phyloP scores from a whole-genome alignment of 2,888 invertebrate genomes.

The Polymixis flavicincta region DNA sequence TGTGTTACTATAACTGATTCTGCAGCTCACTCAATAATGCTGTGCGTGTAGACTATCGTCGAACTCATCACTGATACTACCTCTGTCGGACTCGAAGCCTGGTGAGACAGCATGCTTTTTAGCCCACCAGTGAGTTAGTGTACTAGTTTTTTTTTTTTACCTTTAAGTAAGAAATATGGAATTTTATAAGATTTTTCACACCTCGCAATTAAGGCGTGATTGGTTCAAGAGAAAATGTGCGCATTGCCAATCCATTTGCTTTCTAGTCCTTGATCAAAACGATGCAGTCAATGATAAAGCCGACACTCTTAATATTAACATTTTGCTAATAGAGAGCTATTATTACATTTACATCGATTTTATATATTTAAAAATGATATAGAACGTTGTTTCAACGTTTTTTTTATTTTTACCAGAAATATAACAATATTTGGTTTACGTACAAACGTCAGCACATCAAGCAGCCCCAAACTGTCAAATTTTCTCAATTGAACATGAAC shows the following conservation, averaged over 20 bases:
- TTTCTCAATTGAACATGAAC: too few relatives aligned
- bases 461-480: too few relatives aligned
- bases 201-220: not conserved
- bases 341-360: constrained; percentile 21
- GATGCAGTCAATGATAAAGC: constrained; percentile 13
- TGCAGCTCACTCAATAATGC: too few relatives aligned
- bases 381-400: not conserved
- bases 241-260: not conserved
- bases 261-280: constrained; percentile 1
- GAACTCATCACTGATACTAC: too few relatives aligned
- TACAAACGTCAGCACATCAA: too few relatives aligned
- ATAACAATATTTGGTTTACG: constrained; percentile 34
- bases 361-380: constrained; percentile 4
- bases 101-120: too few relatives aligned
- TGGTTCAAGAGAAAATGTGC: not conserved
- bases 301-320: not conserved
- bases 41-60: too few relatives aligned
- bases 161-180: not conserved
- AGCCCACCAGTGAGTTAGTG: too few relatives aligned
- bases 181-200: constrained; percentile 3
- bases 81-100: too few relatives aligned
- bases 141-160: too few relatives aligned
- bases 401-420: constrained; percentile 10
- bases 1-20: too few relatives aligned
- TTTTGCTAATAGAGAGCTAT: constrained; percentile 37